These are phyloP conservation scores for Hylaea fasciaria DNA, from an alignment of 2,888 invertebrate species.

Conservation along the genomic window DNA sequence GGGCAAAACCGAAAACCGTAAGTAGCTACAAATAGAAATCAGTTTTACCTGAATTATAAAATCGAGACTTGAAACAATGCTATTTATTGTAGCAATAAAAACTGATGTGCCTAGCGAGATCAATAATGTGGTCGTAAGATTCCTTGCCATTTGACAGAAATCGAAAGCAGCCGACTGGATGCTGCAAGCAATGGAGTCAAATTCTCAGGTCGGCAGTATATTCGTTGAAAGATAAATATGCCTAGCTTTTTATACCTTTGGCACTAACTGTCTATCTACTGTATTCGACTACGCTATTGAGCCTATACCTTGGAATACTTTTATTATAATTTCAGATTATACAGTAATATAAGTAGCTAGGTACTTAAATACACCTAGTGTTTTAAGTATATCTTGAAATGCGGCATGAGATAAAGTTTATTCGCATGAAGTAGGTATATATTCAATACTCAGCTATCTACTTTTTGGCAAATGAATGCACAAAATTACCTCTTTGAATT, in stretches of 20 bases:
- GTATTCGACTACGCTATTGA: not conserved
- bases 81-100: not conserved
- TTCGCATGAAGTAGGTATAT: not conserved
- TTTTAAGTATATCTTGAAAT: slow-evolving; percentile 6
- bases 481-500: slow-evolving; percentile 6
- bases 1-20: slow-evolving; percentile 88
- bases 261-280: slow-evolving; percentile 10
- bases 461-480: slow-evolving; percentile 10
- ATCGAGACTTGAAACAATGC: not conserved
- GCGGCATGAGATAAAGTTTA: slow-evolving; percentile 4
- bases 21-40: slow-evolving; percentile 43
- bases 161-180: slow-evolving; percentile 15
- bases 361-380: too few species aligned
- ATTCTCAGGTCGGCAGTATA: slow-evolving; percentile 22
- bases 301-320: not conserved
- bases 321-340: too few species aligned
- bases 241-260: slow-evolving; percentile 1
- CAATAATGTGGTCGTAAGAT: not conserved
- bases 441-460: not conserved
- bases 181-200: slow-evolving; percentile 18
- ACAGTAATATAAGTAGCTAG: not conserved
- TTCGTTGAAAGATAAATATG: slow-evolving; percentile 1
- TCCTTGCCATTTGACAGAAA: slow-evolving; percentile 34
- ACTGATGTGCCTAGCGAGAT: too few species aligned
- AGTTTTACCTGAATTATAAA: too few species aligned